Evolutionary conservation across 2,797 vertebrate species (phyloP).

Genomic region (Tiaroga cobitis): DNA sequence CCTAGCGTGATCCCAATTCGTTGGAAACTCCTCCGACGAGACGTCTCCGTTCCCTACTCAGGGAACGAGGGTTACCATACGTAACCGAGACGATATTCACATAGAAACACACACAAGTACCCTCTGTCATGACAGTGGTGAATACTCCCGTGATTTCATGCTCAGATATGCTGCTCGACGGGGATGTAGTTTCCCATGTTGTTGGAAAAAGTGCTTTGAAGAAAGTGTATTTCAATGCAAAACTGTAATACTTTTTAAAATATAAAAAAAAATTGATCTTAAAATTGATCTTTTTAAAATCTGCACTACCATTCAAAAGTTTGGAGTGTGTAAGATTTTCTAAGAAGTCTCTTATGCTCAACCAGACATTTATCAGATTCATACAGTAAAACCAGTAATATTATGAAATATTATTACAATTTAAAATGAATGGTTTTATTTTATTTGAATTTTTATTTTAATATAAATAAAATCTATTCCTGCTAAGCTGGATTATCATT

Average conservation of each 20-base stretch:
- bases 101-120: slow-evolving; percentile 16
- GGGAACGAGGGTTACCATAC: too few species aligned
- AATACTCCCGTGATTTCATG: slow-evolving; percentile 14
- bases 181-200: slow-evolving; percentile 22
- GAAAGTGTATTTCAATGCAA: not conserved
- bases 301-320: not conserved
- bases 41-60: too few species aligned
- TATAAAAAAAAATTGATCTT: not conserved
- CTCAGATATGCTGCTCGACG: slow-evolving; percentile 9
- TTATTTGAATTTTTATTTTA: not conserved
- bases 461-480: not conserved
- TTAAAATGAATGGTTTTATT: not conserved
- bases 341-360: not conserved
- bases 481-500: not conserved
- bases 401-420: not conserved
- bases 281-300: not conserved
- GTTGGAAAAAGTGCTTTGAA: slow-evolving; percentile 30
- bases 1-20: too few species aligned
- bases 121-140: slow-evolving; percentile 29
- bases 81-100: too few species aligned
- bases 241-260: not conserved
- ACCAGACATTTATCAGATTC: not conserved
- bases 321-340: not conserved
- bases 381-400: not conserved
- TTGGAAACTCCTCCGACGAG: too few species aligned